phyloP scores from a whole-genome alignment of 2,797 vertebrate genomes.

The Microcaecilia unicolor region DNA sequence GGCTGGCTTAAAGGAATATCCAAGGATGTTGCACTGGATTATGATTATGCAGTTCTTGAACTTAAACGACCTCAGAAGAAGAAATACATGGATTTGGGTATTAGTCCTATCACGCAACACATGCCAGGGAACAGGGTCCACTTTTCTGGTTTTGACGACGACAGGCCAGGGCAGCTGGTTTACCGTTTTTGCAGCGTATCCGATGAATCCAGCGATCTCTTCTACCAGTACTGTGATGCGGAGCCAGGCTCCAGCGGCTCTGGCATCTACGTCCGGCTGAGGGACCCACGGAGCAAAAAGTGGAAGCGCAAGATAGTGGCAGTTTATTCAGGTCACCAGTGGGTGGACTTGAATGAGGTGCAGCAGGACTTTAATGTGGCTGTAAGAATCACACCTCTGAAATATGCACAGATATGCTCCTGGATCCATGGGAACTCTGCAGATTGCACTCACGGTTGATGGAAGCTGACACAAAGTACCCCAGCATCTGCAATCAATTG shows the following conservation, averaged over 20 bases:
- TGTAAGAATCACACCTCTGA: conserved; percentile 88
- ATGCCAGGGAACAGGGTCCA: conserved; percentile 86
- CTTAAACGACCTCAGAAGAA: conserved; percentile 80
- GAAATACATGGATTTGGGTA: conserved; percentile 85
- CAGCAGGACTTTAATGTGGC: conserved; percentile 96
- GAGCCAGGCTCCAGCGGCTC: conserved; percentile 87
- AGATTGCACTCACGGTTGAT: conserved; percentile 65
- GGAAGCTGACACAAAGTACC: neutral
- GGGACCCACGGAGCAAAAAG: conserved; percentile 75
- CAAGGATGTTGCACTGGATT: conserved; percentile 69
- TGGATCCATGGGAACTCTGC: conserved; percentile 84
- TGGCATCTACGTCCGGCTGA: conserved; percentile 88
- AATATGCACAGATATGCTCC: conserved; percentile 91
- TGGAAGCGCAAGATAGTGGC: conserved; percentile 93
- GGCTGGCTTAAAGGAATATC: conserved; percentile 80
- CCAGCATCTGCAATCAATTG: neutral
- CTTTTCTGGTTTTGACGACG: conserved; percentile 90
- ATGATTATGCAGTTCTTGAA: conserved; percentile 89
- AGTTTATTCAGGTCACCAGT: conserved; percentile 86
- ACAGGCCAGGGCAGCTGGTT: conserved; percentile 78
- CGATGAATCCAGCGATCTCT: conserved; percentile 81
- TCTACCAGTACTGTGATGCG: conserved; percentile 93
- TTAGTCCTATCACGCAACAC: conserved; percentile 75
- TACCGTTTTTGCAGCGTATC: conserved; percentile 93
- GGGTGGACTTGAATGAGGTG: conserved; percentile 76